A percentile compares a stretch with the other conserved stretches of the same genome.
phyloP scores from a whole-genome alignment of 2,888 invertebrate species.

The Zonitis immaculata region DNA sequence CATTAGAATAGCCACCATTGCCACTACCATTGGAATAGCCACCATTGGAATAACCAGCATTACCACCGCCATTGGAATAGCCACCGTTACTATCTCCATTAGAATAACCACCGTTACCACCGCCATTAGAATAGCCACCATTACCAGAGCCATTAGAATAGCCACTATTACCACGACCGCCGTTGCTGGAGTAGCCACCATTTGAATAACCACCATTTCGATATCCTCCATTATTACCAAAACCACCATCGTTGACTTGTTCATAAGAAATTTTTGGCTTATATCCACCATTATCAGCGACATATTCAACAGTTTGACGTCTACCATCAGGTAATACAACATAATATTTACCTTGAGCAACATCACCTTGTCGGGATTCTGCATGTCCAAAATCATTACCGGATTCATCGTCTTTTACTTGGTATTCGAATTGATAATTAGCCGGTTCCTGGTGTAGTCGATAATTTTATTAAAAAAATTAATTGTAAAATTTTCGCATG shows the following conservation, averaged over 20 bases:
- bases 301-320: constrained; percentile 62
- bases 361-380: constrained; percentile 61
- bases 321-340: constrained; percentile 65
- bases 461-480: too few relatives aligned
- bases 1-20: too few relatives aligned
- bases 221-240: constrained; percentile 36
- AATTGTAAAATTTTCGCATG: too few relatives aligned
- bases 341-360: constrained; percentile 64
- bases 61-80: constrained; percentile 35
- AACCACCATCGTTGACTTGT: constrained; percentile 40
- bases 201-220: constrained; percentile 22
- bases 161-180: too few relatives aligned
- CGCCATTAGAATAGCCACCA: constrained; percentile 37
- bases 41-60: too few relatives aligned
- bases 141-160: too few relatives aligned
- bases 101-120: constrained; percentile 33
- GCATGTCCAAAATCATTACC: constrained; percentile 67
- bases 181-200: too few relatives aligned
- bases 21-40: too few relatives aligned
- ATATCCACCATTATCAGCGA: constrained; percentile 61
- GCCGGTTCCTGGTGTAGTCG: constrained; percentile 48
- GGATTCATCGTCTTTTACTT: constrained; percentile 58
- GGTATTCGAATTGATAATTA: constrained; percentile 64
- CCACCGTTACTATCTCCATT: constrained; percentile 32
- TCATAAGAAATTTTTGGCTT: constrained; percentile 62